These are phyloP conservation scores for Molothrus ater DNA, from an alignment of 2,797 vertebrate species.

Conservation along the genomic window DNA sequence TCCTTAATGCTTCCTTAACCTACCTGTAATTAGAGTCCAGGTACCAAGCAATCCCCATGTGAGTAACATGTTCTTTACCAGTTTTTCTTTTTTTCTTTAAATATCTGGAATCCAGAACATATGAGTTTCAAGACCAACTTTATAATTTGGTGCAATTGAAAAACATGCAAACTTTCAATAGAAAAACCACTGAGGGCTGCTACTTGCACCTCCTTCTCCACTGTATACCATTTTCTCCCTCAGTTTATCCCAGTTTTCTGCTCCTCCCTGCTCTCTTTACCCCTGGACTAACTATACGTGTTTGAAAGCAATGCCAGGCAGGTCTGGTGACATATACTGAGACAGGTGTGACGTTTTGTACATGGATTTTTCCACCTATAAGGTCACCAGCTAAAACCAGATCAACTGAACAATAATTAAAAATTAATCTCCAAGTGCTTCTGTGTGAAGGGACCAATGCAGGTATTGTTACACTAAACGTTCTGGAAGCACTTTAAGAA, in stretches of 20 bases:
- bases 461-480: background rate
- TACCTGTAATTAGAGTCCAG: background rate
- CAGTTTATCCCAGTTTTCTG: background rate
- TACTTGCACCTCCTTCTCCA: background rate
- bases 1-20: background rate
- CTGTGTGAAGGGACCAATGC: background rate
- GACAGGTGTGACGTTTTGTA: background rate
- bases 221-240: background rate
- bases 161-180: background rate
- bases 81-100: background rate
- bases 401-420: background rate
- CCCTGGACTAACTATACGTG: background rate
- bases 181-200: background rate
- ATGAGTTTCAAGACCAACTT: background rate
- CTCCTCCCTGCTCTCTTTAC: background rate
- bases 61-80: background rate
- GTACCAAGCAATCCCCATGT: background rate
- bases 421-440: background rate
- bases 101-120: background rate
- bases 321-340: background rate
- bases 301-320: background rate
- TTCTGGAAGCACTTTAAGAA: background rate
- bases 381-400: background rate
- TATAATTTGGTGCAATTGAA: background rate
- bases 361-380: background rate